A percentile compares a stretch with the other conserved stretches of the same genome.
These are phyloP conservation scores for Samia ricini DNA, from an alignment of 1,140 invertebrate species.

Conservation along the genomic window DNA sequence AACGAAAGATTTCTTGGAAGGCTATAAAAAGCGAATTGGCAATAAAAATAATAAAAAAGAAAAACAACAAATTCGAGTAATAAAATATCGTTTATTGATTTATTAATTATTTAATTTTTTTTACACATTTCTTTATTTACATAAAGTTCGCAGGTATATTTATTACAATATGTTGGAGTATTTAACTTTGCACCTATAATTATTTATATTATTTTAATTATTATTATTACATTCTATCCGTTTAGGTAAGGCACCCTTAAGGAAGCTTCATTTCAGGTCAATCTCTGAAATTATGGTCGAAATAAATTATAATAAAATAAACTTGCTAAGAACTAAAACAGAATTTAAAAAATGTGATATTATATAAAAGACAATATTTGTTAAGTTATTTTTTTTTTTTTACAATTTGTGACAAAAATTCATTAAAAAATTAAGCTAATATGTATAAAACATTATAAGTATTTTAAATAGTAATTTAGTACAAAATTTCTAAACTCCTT, in stretches of 20 bases:
- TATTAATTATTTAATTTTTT: constrained; percentile 59
- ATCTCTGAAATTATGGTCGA: constrained; percentile 1
- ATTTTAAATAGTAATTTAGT: no score
- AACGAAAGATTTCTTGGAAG: no score
- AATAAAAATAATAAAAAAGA: neutral
- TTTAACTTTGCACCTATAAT: constrained; percentile 58
- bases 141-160: constrained; percentile 55
- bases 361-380: neutral
- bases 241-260: constrained; percentile 53
- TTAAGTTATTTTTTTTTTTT: no score
- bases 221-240: neutral
- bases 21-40: no score
- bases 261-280: constrained; percentile 39
- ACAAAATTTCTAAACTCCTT: no score
- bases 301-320: constrained; percentile 3
- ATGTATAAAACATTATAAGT: no score
- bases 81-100: constrained; percentile 75
- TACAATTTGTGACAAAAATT: no score
- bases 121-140: constrained; percentile 65
- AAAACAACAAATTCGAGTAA: constrained; percentile 45
- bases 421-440: no score
- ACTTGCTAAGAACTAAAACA: neutral
- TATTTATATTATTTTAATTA: no score
- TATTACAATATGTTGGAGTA: constrained; percentile 57
- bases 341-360: neutral